A percentile compares a stretch with the other conserved stretches of the same genome.
These are phyloP conservation scores for Carcina quercana DNA, from an alignment of 2,888 invertebrate species.

Conservation along the genomic window DNA sequence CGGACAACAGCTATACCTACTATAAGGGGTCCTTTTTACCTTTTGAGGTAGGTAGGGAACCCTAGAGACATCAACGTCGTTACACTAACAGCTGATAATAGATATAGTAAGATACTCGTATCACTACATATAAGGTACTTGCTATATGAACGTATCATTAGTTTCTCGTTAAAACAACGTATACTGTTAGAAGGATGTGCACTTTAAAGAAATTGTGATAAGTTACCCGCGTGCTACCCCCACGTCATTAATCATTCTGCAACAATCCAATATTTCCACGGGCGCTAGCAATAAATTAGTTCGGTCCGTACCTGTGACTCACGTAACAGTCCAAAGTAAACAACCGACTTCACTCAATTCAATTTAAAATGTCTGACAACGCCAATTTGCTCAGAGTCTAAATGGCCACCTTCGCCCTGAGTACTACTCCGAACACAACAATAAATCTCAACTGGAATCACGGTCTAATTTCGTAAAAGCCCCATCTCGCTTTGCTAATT, in stretches of 20 bases:
- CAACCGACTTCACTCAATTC: slow-evolving; percentile 59
- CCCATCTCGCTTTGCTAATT: slow-evolving; percentile 74
- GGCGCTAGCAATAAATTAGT: slow-evolving; percentile 37
- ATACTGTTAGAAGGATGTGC: no score
- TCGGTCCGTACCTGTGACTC: slow-evolving; percentile 35
- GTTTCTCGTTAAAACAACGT: no score
- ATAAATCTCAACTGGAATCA: slow-evolving; percentile 73
- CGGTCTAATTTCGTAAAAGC: slow-evolving; percentile 75
- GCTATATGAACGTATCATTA: no score
- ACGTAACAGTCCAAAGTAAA: slow-evolving; percentile 45
- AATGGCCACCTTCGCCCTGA: slow-evolving; percentile 69
- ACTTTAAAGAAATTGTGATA: no score
- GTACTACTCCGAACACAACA: slow-evolving; percentile 71
- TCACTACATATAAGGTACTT: no score
- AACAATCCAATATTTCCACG: slow-evolving; percentile 25
- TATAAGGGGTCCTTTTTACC: no score
- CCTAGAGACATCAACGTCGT: no score
- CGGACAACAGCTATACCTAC: no score
- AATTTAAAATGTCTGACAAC: slow-evolving; percentile 65
- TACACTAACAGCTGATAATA: no score
- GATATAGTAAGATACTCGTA: no score
- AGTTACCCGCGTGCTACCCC: no score
- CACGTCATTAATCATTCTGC: slow-evolving; percentile 27
- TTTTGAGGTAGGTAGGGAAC: no score
- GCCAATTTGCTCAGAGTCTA: slow-evolving; percentile 64